Base-by-base conservation (phyloP, 2,113 vertebrate genomes). In the Lagenorhynchus albirostris region DNA sequence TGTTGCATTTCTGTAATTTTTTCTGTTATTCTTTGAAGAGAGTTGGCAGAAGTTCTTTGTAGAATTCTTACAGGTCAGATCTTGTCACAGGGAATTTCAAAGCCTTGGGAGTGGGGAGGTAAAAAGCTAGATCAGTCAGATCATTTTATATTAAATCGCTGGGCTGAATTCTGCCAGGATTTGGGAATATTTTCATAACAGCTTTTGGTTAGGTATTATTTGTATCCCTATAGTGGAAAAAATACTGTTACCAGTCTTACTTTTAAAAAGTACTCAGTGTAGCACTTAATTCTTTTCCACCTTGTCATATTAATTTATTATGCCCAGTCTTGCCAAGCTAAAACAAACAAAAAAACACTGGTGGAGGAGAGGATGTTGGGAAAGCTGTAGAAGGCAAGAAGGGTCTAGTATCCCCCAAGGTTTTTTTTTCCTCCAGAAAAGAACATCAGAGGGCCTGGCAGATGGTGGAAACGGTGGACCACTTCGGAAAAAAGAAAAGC, bases 1-100 rank as follows among this genome's bases (percentile, higher is more conserved):
- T 89, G 90, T 60, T 89, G 90, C 79, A 82, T 94, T 95, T 95
- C 89, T 95, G 53, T 92, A 67, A 82, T 70, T 86, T 95, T 82
- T 89, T 81, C 71, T 86, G 2, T 79, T 86, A 20, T 47, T 70
- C 89, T 95, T 92, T 95, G 96, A 98, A 89, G 89, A 8, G 12
- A 85, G 14, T 50, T 97, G 93, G 96, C 86, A 97, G 50, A 83
- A 92, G 55, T 95, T 92, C 85, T 73, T 18, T 33, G 58, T 68
- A 82, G 50, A 70, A 53, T 89, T 74, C 80, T 87, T 47, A 97
- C 97, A 94, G 80, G 92, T 88, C 89, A 90, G 80, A 87, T 94
- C 93, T 94, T 88, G 93, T 91, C 89, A 73, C 5, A 67, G 68
- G 74, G 82, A 92, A 84, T 90, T 83, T 92, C 89, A 94, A 70